Evolutionary conservation across 37 sponge, comb jelly and placozoan species (phyloP), one percentile per base, ranked within the genome.

Genomic region (Dysidea cf. avara): DNA sequence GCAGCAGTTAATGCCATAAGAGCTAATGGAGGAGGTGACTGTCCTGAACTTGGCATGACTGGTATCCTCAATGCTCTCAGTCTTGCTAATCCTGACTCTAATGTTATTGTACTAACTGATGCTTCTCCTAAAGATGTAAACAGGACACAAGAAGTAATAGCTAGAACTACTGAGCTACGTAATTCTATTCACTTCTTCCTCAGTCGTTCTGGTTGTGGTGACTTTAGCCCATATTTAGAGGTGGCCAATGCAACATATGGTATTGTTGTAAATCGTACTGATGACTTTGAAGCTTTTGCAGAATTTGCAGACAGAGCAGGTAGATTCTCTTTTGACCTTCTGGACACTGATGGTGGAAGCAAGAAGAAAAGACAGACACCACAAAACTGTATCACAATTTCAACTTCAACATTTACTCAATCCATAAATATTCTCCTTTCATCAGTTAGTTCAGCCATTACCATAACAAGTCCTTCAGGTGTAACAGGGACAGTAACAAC

Each of bases 21-120:
- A 37, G 71, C 71, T 50, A 20, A 71, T 71, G 71, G 56, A 37
- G 71, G 71, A 33, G 71, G 71, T 20, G 71, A 71, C 71, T 71
- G 71, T 21, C 71, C 71, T 55, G 71, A 71, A 36, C 56, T 71
- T 1, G 71, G 71, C 7, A 71, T 71, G 71, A 34, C 57, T 31
- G 71, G 71, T n/a, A 71, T 71, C 38, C 28, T 33, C 47, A 71
- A 71, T 71, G 71, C 57, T 22, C 56, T 71, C 25, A 54, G 56
- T 6, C 56, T 71, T 7, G 53, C 71, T 17, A 30, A 17, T 16
- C 56, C 22, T n/a, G 71, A 26, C 9, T 53, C 56, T 14, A 32
- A 55, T 5, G 25, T 71, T 37, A 71, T 71, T 71, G 38, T 71
- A 20, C 71, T 71, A 54, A 71, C 71, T 20, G 71, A 71, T 71